Evolutionary conservation across 2,797 vertebrate genomes (phyloP).

Genomic region (Lutra lutra): DNA sequence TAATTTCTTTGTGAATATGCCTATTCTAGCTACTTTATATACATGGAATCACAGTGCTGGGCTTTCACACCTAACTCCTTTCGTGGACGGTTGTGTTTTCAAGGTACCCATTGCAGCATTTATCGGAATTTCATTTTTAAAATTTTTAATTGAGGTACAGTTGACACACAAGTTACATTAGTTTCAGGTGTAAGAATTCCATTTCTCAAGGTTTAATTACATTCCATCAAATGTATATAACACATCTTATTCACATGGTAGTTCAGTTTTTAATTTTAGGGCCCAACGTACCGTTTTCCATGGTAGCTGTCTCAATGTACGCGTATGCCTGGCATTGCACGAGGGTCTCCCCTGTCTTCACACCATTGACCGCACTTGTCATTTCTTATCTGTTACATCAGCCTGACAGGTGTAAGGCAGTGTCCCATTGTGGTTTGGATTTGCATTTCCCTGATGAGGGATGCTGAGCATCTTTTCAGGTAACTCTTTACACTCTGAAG

Average conservation of each 20-base stretch:
- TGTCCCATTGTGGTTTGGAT: too few relatives aligned
- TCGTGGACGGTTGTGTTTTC: background rate
- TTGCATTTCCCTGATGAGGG: background rate
- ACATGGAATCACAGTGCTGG: background rate
- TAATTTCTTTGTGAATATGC: background rate
- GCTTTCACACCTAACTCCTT: background rate
- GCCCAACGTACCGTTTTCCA: background rate
- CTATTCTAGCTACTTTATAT: background rate
- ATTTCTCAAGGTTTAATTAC: background rate
- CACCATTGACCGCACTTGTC: background rate
- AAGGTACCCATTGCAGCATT: background rate
- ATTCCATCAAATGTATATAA: background rate
- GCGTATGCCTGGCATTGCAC: background rate
- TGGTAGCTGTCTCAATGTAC: background rate
- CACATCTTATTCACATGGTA: background rate
- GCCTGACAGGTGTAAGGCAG: background rate
- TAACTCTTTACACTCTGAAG: background rate
- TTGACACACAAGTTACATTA: background rate
- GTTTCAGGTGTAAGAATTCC: background rate
- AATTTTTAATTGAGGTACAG: background rate
- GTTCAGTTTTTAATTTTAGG: background rate
- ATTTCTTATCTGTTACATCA: background rate
- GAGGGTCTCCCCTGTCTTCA: background rate
- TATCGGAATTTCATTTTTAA: background rate
- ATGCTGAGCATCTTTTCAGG: background rate